Percentiles rank a stretch among this genome's conserved stretches.
phyloP scores from a whole-genome alignment of 2,888 invertebrate genomes.

The Punctoribates punctum region DNA sequence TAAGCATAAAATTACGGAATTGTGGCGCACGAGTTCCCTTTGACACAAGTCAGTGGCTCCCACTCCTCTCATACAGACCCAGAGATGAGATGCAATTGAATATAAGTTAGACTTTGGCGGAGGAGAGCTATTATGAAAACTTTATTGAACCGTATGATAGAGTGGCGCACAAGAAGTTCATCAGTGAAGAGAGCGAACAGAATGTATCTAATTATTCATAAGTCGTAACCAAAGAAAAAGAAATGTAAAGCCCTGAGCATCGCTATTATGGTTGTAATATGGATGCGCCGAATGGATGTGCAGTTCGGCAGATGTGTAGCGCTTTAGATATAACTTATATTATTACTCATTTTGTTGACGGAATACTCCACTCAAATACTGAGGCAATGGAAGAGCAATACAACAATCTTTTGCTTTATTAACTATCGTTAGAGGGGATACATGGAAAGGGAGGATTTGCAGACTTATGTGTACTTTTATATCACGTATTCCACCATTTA shows the following conservation, averaged over 20 bases:
- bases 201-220: conserved; percentile 38
- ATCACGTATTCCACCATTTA: conserved; percentile 29
- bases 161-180: background rate
- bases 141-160: conserved; percentile 21
- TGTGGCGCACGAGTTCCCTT: conserved; percentile 22
- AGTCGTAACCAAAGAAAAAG: conserved; percentile 31
- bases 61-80: background rate
- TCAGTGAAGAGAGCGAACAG: conserved; percentile 3
- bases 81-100: background rate
- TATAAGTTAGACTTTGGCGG: background rate
- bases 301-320: conserved; percentile 26
- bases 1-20: conserved; percentile 27
- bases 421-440: conserved; percentile 37
- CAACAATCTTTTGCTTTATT: conserved; percentile 35
- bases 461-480: conserved; percentile 38
- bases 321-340: conserved; percentile 20
- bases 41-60: background rate
- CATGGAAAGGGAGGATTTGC: conserved; percentile 37
- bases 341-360: conserved; percentile 34
- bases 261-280: conserved; percentile 32
- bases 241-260: conserved; percentile 2
- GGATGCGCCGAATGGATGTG: conserved; percentile 7
- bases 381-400: background rate
- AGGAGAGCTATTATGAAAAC: conserved; percentile 20
- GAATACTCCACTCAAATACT: conserved; percentile 1